phyloP scores from a whole-genome alignment of 2,113 vertebrate genomes.

The Pardalotus punctatus region DNA sequence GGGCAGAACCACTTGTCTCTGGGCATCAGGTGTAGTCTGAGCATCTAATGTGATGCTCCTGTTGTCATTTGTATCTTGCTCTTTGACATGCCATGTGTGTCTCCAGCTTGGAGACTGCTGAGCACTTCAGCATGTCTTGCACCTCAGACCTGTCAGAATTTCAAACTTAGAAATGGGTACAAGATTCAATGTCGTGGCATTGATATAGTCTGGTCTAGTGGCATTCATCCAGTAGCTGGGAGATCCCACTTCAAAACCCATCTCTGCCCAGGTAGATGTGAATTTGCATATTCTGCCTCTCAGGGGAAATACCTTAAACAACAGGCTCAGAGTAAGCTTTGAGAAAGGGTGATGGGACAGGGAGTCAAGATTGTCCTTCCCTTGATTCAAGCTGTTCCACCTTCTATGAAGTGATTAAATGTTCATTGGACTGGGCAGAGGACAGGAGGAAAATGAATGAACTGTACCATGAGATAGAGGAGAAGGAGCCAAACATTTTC shows the following conservation, averaged over 20 bases:
- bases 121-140: neutral
- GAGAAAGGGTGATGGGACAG: neutral
- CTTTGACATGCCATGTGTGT: neutral
- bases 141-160: neutral
- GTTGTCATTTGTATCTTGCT: neutral
- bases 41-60: neutral
- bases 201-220: neutral
- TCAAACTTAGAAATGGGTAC: neutral
- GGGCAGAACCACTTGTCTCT: neutral
- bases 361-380: neutral
- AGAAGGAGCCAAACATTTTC: neutral
- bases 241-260: neutral
- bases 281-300: neutral
- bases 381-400: neutral
- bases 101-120: neutral
- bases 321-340: neutral
- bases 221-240: neutral
- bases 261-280: neutral
- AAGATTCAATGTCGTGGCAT: neutral
- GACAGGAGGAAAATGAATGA: neutral
- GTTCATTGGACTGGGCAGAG: neutral
- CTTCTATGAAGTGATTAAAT: neutral
- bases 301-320: neutral
- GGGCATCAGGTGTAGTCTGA: neutral
- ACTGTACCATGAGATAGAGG: neutral